Evolutionary conservation across 2,113 vertebrate species (phyloP), one percentile per base, ranked within the genome.

Genomic region (Balaeniceps rex): DNA sequence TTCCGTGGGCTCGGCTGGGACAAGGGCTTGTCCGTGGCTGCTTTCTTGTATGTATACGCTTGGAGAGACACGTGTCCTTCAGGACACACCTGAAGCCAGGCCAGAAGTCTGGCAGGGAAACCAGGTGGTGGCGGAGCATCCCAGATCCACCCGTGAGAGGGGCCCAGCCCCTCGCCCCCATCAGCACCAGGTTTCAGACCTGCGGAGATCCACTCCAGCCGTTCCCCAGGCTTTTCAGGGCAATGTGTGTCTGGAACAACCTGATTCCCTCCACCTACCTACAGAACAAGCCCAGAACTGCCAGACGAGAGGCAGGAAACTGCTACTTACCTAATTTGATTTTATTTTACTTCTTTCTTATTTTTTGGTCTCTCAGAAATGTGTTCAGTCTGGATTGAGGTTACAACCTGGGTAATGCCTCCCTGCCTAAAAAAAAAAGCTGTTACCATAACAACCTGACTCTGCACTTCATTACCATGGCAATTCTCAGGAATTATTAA

Each of bases 391-490:
- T 93, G 91, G 71, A 90, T 91, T 83, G 89, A 96, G 91, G 87
- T 93, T 88, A 94, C 91, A 95, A 95, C 93, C 95, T 12, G 11
- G 92, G 87, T 85, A 93, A 96, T 95, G 91, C 75, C 63, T 94
- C 82, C n/a, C 63, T 95, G 84, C 70, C 82, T 94, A 55, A 89
- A 94, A 87, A 81, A 90, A 63, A 64, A 72, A 14, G 22, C 58
- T 80, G 97, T 97, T 94, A 14, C 96, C 91, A 96, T 97, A 95
- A 52, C 97, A 95, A 97, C 96, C 44, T 74, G 71, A 88, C 78
- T 97, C 91, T 70, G 68, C 10, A 15, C 79, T 91, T 96, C 92
- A 96, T 97, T 97, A 94, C 95, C 95, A 97, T 97, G 96, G 96
- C 26, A 8, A 96, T 96, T 88, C 93, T 80, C 84, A 94, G 94